Evolutionary conservation across 1,140 invertebrate genomes (phyloP).

Genomic region (Macrotrachela quadricornifera): DNA sequence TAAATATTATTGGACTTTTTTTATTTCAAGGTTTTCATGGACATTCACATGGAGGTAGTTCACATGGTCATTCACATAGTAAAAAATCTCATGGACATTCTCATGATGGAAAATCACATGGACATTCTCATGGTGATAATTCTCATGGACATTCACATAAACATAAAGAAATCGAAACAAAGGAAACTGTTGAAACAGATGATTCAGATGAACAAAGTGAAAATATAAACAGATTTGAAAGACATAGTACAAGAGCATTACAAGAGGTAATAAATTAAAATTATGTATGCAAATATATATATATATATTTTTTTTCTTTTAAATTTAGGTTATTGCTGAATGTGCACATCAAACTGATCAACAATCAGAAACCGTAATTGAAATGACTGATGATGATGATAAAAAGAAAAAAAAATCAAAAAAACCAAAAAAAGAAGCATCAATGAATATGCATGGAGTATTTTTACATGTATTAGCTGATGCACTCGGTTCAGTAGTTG

Average conservation of each 20-base stretch:
- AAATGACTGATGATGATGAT: background rate
- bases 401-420: background rate
- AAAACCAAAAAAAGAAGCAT: slow-evolving; percentile 23
- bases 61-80: background rate
- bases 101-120: background rate
- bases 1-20: slow-evolving; percentile 35
- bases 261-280: too few relatives aligned
- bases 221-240: too few relatives aligned
- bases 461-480: slow-evolving; percentile 92
- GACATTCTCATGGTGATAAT: too few relatives aligned
- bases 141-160: background rate
- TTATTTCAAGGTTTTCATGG: slow-evolving; percentile 29
- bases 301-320: too few relatives aligned
- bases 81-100: background rate
- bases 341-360: too few relatives aligned
- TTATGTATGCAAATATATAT: too few relatives aligned
- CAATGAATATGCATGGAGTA: slow-evolving; percentile 74
- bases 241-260: too few relatives aligned
- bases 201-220: too few relatives aligned
- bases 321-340: too few relatives aligned
- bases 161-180: too few relatives aligned
- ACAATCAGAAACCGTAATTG: too few relatives aligned
- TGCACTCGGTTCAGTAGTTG: slow-evolving; percentile 78
- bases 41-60: background rate
- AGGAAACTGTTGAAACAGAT: too few relatives aligned